Conservation (phyloP, 2,888 invertebrate genomes). For the Cetonia aurata region DNA sequence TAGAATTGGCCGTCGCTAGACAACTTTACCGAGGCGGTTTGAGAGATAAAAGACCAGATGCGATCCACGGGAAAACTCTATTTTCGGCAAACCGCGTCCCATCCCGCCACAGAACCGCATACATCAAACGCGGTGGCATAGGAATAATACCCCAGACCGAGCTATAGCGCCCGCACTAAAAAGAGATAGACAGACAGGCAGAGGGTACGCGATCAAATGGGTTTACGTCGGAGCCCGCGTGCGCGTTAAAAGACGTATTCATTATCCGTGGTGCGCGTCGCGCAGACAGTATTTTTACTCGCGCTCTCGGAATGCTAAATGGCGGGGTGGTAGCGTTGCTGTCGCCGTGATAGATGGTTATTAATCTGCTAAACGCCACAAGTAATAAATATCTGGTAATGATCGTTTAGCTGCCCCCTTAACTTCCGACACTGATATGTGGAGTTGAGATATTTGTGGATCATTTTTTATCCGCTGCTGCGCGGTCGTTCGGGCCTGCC, state of each 20-base stretch:
- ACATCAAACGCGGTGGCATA: conserved; percentile 2
- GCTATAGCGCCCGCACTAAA: too few relatives aligned
- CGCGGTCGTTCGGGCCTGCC: background rate
- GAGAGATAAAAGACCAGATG: conserved; percentile 28
- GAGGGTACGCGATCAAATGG: background rate
- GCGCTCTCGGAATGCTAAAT: conserved; percentile 60
- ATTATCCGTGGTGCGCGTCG: conserved; percentile 28
- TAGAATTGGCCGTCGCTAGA: background rate
- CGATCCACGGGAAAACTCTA: conserved; percentile 10
- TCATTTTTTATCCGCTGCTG: conserved; percentile 56
- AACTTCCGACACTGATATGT: conserved; percentile 65
- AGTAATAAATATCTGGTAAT: conserved; percentile 66
- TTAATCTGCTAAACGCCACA: conserved; percentile 62
- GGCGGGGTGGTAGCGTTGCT: conserved; percentile 57
- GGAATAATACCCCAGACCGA: background rate
- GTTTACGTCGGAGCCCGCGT: background rate
- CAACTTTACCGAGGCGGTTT: background rate
- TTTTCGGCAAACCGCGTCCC: conserved; percentile 12
- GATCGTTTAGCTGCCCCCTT: conserved; percentile 66
- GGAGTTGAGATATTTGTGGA: conserved; percentile 63
- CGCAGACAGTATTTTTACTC: conserved; percentile 47
- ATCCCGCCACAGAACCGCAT: background rate
- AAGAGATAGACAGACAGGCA: background rate
- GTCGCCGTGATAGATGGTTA: conserved; percentile 63
- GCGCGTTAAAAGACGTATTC: conserved; percentile 41